Base-by-base conservation (phyloP, 1,140 invertebrate species). In the Drosophila sproati region DNA sequence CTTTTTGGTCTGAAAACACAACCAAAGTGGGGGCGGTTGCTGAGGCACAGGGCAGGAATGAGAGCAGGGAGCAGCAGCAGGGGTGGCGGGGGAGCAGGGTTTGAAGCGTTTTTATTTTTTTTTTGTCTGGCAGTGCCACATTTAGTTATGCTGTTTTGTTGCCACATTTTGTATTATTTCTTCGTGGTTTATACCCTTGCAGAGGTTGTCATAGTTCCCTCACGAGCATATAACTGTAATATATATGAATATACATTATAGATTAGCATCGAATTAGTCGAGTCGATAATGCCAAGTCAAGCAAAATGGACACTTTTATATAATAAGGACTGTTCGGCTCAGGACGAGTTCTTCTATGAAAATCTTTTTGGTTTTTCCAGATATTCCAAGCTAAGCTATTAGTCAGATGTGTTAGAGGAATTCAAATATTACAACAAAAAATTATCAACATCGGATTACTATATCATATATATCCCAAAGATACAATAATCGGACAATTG, bases 81-180 rank as follows among this genome's bases (percentile, higher is more conserved):
- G 1, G 28, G 41, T 10, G 29, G 20, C 12, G 35, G 47, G 39
- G 28, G 7, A 7, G 34, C 3, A 41, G 47, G 20, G n/a, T 28
- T 34, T 43, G 76, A 32, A 32, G 37, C 41, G 5, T 57, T 31
- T 20, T 20, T 20, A 20, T 20, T 20, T 20, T 20, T 20, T 35
- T 45, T 41, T 6, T 20, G 31, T 20, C 62, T 56, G 28, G 31
- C 50, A 37, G 61, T 51, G 59, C 70, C 61, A 68, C 80, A 88
- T 87, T 88, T 83, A 83, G 77, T 88, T 87, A 83, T 87, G 83
- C 80, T 83, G 77, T 83, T 87, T 88, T 77, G 70, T 78, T 76
- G 78, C 67, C 82, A 86, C 80, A 75, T 62, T 74, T 64, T 68
- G 29, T 34, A 62, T 43, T 43, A 60, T 60, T 56, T 35, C 39